Evolutionary conservation across 2,888 invertebrate genomes (phyloP).

Genomic region (Eupithecia subumbrata): DNA sequence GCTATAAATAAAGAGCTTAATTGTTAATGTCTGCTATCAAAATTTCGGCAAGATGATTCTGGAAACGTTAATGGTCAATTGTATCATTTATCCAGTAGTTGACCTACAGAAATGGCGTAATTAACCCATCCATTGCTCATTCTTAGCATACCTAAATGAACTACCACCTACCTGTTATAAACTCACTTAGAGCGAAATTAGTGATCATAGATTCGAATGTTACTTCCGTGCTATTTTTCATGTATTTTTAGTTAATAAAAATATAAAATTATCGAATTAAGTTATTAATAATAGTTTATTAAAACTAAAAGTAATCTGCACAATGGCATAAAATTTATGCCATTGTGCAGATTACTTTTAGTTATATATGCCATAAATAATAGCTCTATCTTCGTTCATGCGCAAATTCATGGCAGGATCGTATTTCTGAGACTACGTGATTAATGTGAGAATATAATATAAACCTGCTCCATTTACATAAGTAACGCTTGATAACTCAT

Average conservation of each 20-base stretch:
- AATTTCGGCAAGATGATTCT: neutral
- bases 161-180: neutral
- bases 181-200: neutral
- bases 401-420: neutral
- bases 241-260: neutral
- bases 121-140: slow-evolving; percentile 27
- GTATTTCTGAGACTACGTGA: neutral
- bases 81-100: slow-evolving; percentile 15
- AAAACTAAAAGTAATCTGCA: neutral
- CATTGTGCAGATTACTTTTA: too few relatives aligned
- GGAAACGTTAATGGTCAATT: neutral
- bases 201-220: neutral
- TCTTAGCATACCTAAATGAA: slow-evolving; percentile 10
- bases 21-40: neutral
- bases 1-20: neutral
- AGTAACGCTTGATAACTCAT: slow-evolving; percentile 12
- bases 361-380: too few relatives aligned
- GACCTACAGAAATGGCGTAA: slow-evolving; percentile 25
- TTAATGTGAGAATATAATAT: neutral
- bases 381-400: neutral
- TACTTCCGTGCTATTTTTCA: neutral
- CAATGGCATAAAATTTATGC: too few relatives aligned
- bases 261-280: neutral
- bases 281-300: neutral
- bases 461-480: slow-evolving; percentile 8